A percentile compares a stretch with the other conserved stretches of the same genome.
Conservation (phyloP, 2,888 invertebrate species). For the Monoplex corrugatus region DNA sequence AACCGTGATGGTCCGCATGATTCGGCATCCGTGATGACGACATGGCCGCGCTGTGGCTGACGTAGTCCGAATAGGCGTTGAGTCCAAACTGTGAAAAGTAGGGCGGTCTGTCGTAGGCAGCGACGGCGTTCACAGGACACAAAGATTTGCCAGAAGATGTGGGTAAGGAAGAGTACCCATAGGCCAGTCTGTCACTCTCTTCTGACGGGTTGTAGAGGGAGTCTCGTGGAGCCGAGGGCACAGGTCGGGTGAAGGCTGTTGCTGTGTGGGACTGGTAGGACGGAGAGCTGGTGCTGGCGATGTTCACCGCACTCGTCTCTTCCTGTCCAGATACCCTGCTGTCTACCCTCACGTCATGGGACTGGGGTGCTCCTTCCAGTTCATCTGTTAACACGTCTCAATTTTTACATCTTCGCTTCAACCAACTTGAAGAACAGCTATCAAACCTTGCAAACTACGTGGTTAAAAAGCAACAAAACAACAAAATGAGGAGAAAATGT, state of each 20-base stretch:
- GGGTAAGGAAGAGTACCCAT: constrained; percentile 55
- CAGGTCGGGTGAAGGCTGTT: constrained; percentile 70
- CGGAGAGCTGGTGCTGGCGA: neutral
- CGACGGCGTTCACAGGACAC: constrained; percentile 57
- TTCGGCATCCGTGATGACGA: constrained; percentile 60
- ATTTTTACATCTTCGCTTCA: too few relatives aligned
- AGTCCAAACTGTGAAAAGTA: constrained; percentile 71
- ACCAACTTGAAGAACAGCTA: too few relatives aligned
- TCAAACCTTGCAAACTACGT: too few relatives aligned
- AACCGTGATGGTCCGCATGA: constrained; percentile 62
- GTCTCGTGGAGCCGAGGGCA: constrained; percentile 59
- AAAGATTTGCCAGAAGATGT: constrained; percentile 68
- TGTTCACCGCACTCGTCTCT: neutral
- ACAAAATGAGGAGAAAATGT: too few relatives aligned
- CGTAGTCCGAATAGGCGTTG: constrained; percentile 70
- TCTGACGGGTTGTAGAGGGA: constrained; percentile 40
- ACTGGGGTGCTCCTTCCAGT: constrained; percentile 46
- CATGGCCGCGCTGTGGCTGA: constrained; percentile 60
- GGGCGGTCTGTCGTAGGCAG: constrained; percentile 64
- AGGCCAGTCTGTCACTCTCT: constrained; percentile 44
- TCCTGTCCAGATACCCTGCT: neutral
- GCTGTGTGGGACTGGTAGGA: constrained; percentile 53
- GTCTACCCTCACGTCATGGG: constrained; percentile 46
- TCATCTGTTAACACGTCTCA: too few relatives aligned
- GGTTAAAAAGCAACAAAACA: too few relatives aligned